Evolutionary conservation across 2,113 vertebrate species (phyloP), one percentile per base, ranked within the genome.

Genomic region (Strix aluco): DNA sequence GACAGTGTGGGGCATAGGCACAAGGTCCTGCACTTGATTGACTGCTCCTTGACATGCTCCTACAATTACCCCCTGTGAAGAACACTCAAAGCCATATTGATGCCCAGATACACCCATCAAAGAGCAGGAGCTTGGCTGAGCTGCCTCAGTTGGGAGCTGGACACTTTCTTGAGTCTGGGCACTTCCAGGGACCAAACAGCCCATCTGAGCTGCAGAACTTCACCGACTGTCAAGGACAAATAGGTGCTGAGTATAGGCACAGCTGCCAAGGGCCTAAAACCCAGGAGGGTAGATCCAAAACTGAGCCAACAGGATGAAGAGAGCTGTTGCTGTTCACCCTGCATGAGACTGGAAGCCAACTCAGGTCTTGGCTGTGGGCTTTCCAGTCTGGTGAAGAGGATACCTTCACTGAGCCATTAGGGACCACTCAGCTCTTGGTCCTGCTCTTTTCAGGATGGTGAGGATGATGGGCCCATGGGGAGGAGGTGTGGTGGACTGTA

Each of bases 31-130:
- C 51, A n/a, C 27, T 55, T 59, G 23, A 12, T 0, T 15, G 25
- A 8, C 16, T 29, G 29, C 15, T 84, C 46, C 40, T 22, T 40
- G 42, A 29, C 0, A 0, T 38, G 49, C 6, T 75, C 11, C 65
- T 66, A 47, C 16, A 19, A 0, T 8, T 1, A 44, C 2, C 10
- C 16, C 18, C 9, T 4, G 15, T 26, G 65, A 63, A 36, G 47
- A 21, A 0, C 0, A 0, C 8, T 61, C 54, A 49, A 49, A 65
- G 71, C 10, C 36, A 4, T 9, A 4, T 0, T 8, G 3, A 16
- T n/a, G 27, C 51, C 54, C 75, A 73, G 30, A 49, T 11, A 18
- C 32, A 11, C 17, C 26, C 47, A 21, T 7, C 19, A 36, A 85
- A 25, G 38, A 62, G 22, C 29, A 82, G 25, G 40, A 85, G 44